phyloP scores from a whole-genome alignment of 37 sponge, comb jelly and placozoan species.

The Petrosia ficiformis region DNA sequence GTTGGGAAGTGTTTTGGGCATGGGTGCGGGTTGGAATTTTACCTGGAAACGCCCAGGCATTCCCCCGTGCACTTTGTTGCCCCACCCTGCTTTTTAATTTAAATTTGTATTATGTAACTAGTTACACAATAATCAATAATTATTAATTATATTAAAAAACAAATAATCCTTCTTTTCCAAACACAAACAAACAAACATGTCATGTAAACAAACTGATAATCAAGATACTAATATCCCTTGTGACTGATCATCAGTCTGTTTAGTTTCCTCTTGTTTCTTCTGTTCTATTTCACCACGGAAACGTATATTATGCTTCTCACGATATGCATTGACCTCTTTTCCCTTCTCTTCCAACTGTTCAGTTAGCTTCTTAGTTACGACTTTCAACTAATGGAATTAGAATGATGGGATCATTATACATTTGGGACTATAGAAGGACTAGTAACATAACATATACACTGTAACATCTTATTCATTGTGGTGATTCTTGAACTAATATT shows the following conservation, averaged over 20 bases:
- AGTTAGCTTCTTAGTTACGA: constrained; percentile 44
- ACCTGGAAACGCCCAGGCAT: too few relatives aligned
- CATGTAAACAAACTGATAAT: neutral
- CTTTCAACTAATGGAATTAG: constrained; percentile 26
- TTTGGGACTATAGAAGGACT: neutral
- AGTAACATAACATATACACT: constrained; percentile 2
- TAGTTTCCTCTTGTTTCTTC: neutral
- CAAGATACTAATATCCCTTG: constrained; percentile 2
- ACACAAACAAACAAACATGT: too few relatives aligned
- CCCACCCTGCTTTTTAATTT: too few relatives aligned
- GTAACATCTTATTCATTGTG: too few relatives aligned
- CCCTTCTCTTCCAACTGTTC: constrained; percentile 77
- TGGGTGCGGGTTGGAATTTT: too few relatives aligned
- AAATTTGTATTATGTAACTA: too few relatives aligned
- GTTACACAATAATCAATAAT: constrained; percentile 6
- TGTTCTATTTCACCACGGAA: constrained; percentile 65
- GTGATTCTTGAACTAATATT: too few relatives aligned
- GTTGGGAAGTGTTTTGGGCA: too few relatives aligned
- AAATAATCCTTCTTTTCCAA: neutral
- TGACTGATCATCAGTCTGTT: neutral
- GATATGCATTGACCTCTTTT: constrained; percentile 71
- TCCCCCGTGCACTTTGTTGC: too few relatives aligned
- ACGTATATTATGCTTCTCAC: constrained; percentile 77
- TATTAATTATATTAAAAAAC: constrained; percentile 18
- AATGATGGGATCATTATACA: neutral